Evolutionary conservation across 2,113 vertebrate genomes (phyloP).

Genomic region (Cephalophus harveyi): DNA sequence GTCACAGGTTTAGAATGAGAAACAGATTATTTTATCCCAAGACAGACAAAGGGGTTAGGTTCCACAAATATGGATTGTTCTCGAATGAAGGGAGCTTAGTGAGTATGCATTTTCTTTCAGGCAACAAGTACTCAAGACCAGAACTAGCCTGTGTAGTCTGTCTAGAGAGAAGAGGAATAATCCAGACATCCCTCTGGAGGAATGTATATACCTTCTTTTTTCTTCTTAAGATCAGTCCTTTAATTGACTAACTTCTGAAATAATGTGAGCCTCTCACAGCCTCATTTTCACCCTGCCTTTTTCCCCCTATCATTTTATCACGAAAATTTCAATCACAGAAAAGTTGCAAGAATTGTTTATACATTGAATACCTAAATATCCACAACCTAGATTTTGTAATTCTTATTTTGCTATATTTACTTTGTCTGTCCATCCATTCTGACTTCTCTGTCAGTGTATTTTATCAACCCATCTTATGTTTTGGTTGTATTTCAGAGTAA

Average conservation of each 20-base stretch:
- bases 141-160: neutral
- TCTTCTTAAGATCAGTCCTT: neutral
- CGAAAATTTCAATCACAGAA: neutral
- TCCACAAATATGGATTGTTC: neutral
- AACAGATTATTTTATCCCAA: neutral
- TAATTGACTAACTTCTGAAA: neutral
- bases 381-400: neutral
- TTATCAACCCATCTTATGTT: neutral
- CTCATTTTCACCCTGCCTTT: neutral
- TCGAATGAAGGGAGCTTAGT: neutral
- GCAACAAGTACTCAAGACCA: neutral
- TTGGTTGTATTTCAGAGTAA: slow-evolving; percentile 36
- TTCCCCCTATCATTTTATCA: neutral
- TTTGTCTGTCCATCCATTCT: neutral
- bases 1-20: neutral
- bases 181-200: neutral
- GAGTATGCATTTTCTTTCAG: neutral
- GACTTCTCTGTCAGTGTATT: neutral
- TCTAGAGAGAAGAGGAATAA: neutral
- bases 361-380: neutral
- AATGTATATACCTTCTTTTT: neutral
- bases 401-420: slow-evolving; percentile 17
- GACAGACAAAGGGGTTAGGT: neutral
- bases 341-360: neutral
- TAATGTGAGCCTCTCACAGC: neutral